Base-by-base conservation (phyloP, 2,888 invertebrate genomes). In the Micoletzkya japonica region DNA sequence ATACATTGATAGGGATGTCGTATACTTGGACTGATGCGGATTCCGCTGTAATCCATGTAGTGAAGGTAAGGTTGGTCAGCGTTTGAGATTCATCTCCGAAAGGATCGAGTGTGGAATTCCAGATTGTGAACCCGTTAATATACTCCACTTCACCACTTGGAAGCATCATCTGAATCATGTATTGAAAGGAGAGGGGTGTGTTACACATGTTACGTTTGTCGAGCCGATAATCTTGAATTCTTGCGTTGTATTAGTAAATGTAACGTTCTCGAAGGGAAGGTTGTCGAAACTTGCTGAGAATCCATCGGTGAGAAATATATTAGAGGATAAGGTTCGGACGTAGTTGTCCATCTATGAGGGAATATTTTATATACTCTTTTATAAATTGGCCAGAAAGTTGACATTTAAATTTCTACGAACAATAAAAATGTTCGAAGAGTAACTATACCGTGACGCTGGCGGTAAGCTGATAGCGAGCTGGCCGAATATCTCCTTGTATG, bases 401-500 rank as follows among this genome's bases (percentile, higher is more conserved):
- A n/a, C n/a, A n/a, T n/a, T n/a, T n/a, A n/a, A n/a, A n/a, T n/a
- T n/a, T n/a, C n/a, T n/a, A n/a, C 61, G 36, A n/a, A 37, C 61
- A 7, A 37, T 39, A 61, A 37, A 61, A 36, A 4, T 24, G 61
- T 49, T 32, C 14, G 7, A 32, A 28, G 17, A 14, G 30, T 61
- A 0, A 28, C 36, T 49, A 2, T 24, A 68, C 68, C 1, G 57
- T 68, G 49, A 68, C 58, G 50, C 28, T 2, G 24, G 14, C 2
- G n/a, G 1, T n/a, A 10, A 17, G 36, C 58, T 71, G 64, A 30
- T 54, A 68, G 54, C 59, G 32, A 0, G 71, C 71, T 1, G 71
- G 49, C 50, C 67, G 44, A 39, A 71, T 63, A 36, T 71, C 71
- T 57, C 71, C 71, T 28, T 59, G 58, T n/a, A 71, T 44, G 32